Evolutionary conservation across 2,113 vertebrate species (phyloP), one percentile per base, ranked within the genome.

Genomic region (Phaethon lepturus): DNA sequence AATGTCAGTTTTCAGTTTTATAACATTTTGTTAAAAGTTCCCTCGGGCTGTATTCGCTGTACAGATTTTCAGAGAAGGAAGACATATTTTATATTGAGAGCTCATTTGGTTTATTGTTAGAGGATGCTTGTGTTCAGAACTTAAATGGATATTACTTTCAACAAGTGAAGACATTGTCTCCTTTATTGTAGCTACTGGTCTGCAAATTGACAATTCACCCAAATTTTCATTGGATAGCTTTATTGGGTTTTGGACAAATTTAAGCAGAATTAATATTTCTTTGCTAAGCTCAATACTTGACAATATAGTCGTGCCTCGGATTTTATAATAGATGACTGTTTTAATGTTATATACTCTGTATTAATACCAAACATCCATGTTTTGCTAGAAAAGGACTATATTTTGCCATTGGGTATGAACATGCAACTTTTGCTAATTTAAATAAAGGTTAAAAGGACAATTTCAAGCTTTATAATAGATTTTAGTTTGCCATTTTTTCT

Each of bases 1-100:
- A 98, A 98, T 96, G 97, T 98, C 97, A 97, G 94, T 95, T 98
- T 98, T 98, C 97, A 98, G 95, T 97, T 98, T 98, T 98, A 96
- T 97, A 97, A 97, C 97, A 91, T 97, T 97, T 97, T 97, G 97
- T 97, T 98, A 95, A 97, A 98, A 98, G 96, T 95, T 97, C 97
- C 94, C 96, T 96, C 18, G 69, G 97, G 97, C 97, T 98, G 86
- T 97, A 97, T 97, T 97, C 85, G 42, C 96, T 95, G 94, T 90
- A 95, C 90, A 96, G 88, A 93, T 96, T 98, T 97, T 97, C 62
- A 95, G 94, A 96, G 73, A 31, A 93, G 94, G 82, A 95, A 93
- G 90, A 76, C 71, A 49, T 93, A 94, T 92, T 96, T 96, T 94
- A 83, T 90, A 77, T 24, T 73, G 90, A 92, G 95, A 80, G 67